phyloP scores from a whole-genome alignment of 2,888 invertebrate species.

The Poecilobothrus nobilitatus region DNA sequence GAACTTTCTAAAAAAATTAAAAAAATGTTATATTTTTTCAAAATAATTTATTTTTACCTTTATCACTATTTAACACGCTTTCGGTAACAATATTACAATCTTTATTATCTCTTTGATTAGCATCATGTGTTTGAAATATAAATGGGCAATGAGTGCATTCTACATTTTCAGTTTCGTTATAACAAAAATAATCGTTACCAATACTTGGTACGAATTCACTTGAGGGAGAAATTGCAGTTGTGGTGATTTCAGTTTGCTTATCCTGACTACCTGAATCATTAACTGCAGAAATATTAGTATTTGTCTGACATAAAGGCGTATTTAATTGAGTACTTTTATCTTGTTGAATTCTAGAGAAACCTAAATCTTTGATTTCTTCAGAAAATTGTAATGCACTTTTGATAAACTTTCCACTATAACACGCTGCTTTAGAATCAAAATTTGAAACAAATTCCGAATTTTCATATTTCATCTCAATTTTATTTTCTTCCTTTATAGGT shows the following conservation, averaged over 20 bases:
- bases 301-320: neutral
- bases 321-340: neutral
- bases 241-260: neutral
- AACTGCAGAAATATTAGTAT: neutral
- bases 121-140: conserved; percentile 61
- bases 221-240: neutral
- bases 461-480: conserved; percentile 23
- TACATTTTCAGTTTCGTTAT: neutral
- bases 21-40: neutral
- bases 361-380: neutral
- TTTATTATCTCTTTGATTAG: conserved; percentile 57
- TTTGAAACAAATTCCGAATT: neutral
- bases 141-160: neutral
- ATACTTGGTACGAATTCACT: neutral
- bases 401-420: neutral
- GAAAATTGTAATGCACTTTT: neutral
- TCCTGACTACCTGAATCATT: neutral
- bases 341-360: neutral
- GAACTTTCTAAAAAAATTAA: conserved; percentile 14
- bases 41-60: neutral
- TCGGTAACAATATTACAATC: conserved; percentile 43
- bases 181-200: neutral
- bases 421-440: neutral
- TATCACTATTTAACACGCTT: conserved; percentile 24
- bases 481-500: conserved; percentile 59